Conservation (phyloP, 2,888 invertebrate species). For the Autographa pulchrina region DNA sequence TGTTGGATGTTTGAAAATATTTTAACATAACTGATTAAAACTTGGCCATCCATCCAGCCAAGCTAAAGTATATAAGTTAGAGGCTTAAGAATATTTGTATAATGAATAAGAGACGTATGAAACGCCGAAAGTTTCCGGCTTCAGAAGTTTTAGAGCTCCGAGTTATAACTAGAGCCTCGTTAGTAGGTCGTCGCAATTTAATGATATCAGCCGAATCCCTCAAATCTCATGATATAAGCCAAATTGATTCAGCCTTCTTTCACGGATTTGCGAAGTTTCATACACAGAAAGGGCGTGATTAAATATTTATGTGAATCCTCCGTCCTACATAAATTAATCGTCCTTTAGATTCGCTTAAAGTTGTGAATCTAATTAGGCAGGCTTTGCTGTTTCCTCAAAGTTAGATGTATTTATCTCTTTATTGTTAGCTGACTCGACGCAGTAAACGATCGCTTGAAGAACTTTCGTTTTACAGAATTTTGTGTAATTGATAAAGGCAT, state of each 20-base stretch:
- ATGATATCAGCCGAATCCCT: conserved; percentile 35
- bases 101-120: conserved; percentile 23
- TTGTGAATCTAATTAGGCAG: conserved; percentile 4
- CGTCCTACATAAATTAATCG: conserved; percentile 29
- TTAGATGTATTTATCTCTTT: conserved; percentile 8
- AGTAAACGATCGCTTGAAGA: neutral
- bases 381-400: neutral
- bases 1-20: too few relatives aligned
- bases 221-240: conserved; percentile 23
- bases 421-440: neutral
- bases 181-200: conserved; percentile 37
- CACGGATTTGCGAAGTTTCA: conserved; percentile 20
- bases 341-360: neutral
- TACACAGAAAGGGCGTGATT: conserved; percentile 30
- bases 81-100: conserved; percentile 20
- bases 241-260: conserved; percentile 37
- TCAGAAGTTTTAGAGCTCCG: conserved; percentile 16
- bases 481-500: neutral
- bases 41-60: too few relatives aligned
- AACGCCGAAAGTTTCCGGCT: conserved; percentile 35
- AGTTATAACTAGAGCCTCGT: conserved; percentile 26
- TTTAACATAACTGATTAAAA: too few relatives aligned
- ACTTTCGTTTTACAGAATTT: neutral
- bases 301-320: conserved; percentile 24
- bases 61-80: neutral